Base-by-base conservation (phyloP, 2,113 vertebrate species). In the Nothocercus julius region DNA sequence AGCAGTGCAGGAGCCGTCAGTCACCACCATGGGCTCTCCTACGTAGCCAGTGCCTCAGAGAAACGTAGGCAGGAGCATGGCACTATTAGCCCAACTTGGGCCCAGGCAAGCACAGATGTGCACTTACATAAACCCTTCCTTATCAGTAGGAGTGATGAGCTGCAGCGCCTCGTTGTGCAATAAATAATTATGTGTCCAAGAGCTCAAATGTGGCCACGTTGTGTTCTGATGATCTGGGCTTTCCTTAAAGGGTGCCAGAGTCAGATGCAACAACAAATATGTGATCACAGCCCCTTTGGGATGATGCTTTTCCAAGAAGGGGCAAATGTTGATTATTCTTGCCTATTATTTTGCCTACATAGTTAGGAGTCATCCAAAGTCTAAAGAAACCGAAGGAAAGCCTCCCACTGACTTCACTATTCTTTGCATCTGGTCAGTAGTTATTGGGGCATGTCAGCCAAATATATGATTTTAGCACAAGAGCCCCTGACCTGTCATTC, bases 21-120 rank as follows among this genome's bases (percentile, higher is more conserved):
- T 16, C 54, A 91, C 68, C 24, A 0, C 24, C 21, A 0, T 24
- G 66, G 86, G 69, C 2, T 0, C 89, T 91, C 61, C 47, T 68
- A 6, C 73, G 86, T 89, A 7, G 22, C 27, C 13, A 84, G 53
- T 17, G 42, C 66, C 85, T 90, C 14, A 4, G 56, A 93, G 70
- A 80, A 62, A 80, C 74, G 92, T 93, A 45, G 92, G 87, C 40
- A 51, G 69, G 83, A 92, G 45, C 75, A 47, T 8, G 19, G 70
- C 64, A 74, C 84, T 84, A 73, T 32, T 49, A 94, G 75, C 2
- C 8, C 5, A 3, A n/a, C 62, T 32, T n/a, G 51, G 69, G 68
- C 69, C 91, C 90, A 45, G 83, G 92, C 89, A 95, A 87, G 56
- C 61, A 66, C 81, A 80, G 80, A 90, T 40, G 87, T 89, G 90